Base-by-base conservation (phyloP, 2,797 vertebrate genomes). In the Cyprinodon diabolis region DNA sequence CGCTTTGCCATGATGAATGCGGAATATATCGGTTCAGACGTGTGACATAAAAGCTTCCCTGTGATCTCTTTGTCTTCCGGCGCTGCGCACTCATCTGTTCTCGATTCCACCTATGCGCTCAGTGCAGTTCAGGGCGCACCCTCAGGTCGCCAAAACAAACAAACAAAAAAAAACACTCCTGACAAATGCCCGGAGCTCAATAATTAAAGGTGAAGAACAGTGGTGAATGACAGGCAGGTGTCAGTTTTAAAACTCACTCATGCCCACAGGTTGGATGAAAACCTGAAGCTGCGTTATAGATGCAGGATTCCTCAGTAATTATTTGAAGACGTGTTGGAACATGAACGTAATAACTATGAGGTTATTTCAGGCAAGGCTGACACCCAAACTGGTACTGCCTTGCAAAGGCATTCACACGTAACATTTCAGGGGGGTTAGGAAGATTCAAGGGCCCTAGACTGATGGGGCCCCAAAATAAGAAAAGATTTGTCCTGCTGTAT, bases 1-100 rank as follows among this genome's bases (percentile, higher is more conserved):
- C 96, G 93, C 37, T 85, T 91, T 60, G 92, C 93, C 97, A 98
- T 97, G 0, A 8, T 93, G 25, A 11, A 23, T 1, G 10, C 3
- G 6, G 23, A 23, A 40, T 56, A 35, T 0, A 35, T 0, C 2
- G 35, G 52, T 37, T 4, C 17, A 48, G 1, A 40, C 49, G 37
- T 67, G 9, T 11, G 21, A 2, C 60, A 13, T 0, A 37, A 8
- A 66, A 9, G 19, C 2, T 21, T 25, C 15, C 12, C 65, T 6
- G 68, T 30, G 71, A 19, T 47, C 66, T 72, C 72, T 83, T 30
- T 13, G 72, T 71, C 79, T 76, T 79, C 80, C 67, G 82, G 78
- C 71, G 75, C 84, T 90, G 86, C 88, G 78, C 84, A 81, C 62
- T 80, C 91, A 92, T 92, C 12, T 87, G 90, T 90, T 69, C 78